Evolutionary conservation across 2,797 vertebrate genomes (phyloP), one percentile per base, ranked within the genome.

Genomic region (Syngnathus acus): DNA sequence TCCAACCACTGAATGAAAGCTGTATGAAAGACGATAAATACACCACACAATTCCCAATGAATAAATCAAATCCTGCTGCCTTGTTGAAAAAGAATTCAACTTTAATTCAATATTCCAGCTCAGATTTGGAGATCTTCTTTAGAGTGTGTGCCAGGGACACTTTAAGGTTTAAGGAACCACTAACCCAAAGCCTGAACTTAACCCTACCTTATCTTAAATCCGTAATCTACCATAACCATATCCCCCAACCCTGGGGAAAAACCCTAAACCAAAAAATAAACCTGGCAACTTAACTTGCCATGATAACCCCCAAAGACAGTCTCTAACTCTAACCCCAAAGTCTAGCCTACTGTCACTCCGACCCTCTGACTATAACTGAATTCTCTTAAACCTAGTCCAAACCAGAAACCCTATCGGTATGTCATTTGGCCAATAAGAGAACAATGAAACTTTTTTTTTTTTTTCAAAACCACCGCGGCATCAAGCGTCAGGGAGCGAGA

Each of bases 1-100:
- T 76, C 72, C 75, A 78, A 77, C 84, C 86, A 78, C 78, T 32
- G 26, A 32, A 85, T 83, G 83, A 84, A 88, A 76, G 75, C 82
- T 82, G 82, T 84, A 87, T 87, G 83, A 86, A 38, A 38, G 9
- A 58, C 7, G 32, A 71, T n/a, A 66, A 75, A 84, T 71, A 70
- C 70, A 74, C 65, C 43, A 55, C 62, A 74, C 68, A 73, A 71
- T 72, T 72, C 6, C 21, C 58, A 68, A 57, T 60, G 63, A 76
- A 80, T 76, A 78, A 85, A 85, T 76, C 72, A 76, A 73, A 83
- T 79, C 72, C 70, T 21, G 37, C 64, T 65, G 69, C 78, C 62
- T 72, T 75, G 62, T 21, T 9, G 50, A 51, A 51, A n/a, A 51
- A 21, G 19, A 51, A 51, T 51, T 3, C 77, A 78, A 72, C 54